Evolutionary conservation across 1,140 invertebrate species (phyloP).

Genomic region (Hestina assimilis): DNA sequence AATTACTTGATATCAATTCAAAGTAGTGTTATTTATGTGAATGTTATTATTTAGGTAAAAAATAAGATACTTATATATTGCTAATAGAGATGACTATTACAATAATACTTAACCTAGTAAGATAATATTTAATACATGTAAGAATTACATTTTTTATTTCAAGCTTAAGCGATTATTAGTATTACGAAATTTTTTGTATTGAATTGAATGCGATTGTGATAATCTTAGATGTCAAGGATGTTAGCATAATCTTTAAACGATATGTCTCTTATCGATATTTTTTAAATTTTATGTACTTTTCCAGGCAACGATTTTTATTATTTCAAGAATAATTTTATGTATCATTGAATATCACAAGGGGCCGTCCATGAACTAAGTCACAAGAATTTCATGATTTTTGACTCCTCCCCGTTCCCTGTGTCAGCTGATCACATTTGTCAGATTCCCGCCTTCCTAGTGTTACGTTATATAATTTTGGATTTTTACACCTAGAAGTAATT

Average conservation of each 20-base stretch:
- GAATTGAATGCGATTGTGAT: neutral
- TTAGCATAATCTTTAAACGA: neutral
- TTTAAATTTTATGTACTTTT: no score
- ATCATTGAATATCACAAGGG: no score
- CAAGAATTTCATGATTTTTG: no score
- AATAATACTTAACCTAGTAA: conserved; percentile 24
- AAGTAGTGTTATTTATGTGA: neutral
- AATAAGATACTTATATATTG: neutral
- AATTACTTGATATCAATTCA: no score
- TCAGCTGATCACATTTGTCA: no score
- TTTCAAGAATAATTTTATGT: no score
- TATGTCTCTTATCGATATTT: neutral
- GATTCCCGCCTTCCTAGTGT: no score
- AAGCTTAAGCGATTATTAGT: conserved; percentile 6
- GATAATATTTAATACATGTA: conserved; percentile 8
- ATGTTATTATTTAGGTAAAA: neutral
- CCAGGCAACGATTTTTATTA: no score
- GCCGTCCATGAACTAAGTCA: no score
- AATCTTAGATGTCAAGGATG: conserved; percentile 1
- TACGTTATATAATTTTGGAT: no score
- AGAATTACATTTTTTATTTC: neutral
- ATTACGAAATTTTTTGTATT: conserved; percentile 14
- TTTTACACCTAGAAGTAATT: no score
- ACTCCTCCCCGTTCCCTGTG: no score
- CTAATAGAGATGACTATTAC: conserved; percentile 6